A percentile compares a stretch with the other conserved stretches of the same genome.
Conservation (phyloP, 2,113 vertebrate species). For the Pelobates fuscus region DNA sequence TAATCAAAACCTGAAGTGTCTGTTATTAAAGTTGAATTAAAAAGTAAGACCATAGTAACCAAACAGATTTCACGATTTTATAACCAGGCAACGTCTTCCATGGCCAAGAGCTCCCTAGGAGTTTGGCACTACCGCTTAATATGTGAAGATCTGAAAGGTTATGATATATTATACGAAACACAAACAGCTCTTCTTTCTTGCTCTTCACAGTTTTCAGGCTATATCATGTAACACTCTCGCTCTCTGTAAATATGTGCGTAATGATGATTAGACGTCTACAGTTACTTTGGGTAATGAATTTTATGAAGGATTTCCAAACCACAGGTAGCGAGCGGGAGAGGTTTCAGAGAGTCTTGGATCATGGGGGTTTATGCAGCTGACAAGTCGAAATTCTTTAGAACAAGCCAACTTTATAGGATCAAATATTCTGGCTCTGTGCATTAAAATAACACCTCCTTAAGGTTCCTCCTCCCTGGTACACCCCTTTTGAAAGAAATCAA, state of each 20-base stretch:
- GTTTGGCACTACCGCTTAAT: background rate
- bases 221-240: slow-evolving; percentile 33
- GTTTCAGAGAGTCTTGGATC: background rate
- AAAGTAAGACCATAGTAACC: no score
- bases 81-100: no score
- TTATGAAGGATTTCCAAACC: slow-evolving; percentile 52
- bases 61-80: no score
- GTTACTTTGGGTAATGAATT: slow-evolving; percentile 53
- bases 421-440: slow-evolving; percentile 68
- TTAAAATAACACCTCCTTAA: slow-evolving; percentile 69
- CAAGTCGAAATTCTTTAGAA: slow-evolving; percentile 54
- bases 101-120: background rate
- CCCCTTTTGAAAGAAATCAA: no score
- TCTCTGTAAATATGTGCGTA: background rate
- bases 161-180: background rate
- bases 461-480: no score
- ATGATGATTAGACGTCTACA: slow-evolving; percentile 59
- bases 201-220: slow-evolving; percentile 42
- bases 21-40: no score
- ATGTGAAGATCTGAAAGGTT: background rate
- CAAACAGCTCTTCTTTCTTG: slow-evolving; percentile 16
- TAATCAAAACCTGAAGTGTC: no score
- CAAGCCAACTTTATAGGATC: slow-evolving; percentile 71
- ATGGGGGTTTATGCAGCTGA: slow-evolving; percentile 64
- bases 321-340: slow-evolving; percentile 46